phyloP scores from a whole-genome alignment of 64 coral and sea anemone genomes.

The Montipora cactus region DNA sequence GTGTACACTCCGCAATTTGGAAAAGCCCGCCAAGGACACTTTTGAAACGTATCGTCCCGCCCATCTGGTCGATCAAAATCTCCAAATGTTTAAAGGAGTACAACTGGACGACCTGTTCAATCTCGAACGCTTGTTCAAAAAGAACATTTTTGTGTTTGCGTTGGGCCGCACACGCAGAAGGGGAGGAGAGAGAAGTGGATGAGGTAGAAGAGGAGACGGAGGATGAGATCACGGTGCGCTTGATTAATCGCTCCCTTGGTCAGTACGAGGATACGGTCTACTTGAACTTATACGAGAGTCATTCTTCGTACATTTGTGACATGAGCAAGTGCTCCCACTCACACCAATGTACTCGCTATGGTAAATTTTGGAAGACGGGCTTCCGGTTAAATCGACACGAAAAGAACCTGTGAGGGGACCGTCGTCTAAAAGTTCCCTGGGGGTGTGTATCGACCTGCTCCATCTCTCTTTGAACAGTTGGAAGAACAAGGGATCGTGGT shows the following conservation, averaged over 20 bases:
- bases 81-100: not conserved
- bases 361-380: slow-evolving; percentile 38
- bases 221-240: not conserved
- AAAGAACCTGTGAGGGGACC: slow-evolving; percentile 1
- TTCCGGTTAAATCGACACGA: slow-evolving; percentile 18
- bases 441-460: slow-evolving; percentile 1
- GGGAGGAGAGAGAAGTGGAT: no score
- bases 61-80: not conserved
- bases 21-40: slow-evolving; percentile 33
- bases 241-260: slow-evolving; percentile 10
- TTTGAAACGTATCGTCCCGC: slow-evolving; percentile 8
- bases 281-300: slow-evolving; percentile 39
- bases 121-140: not conserved
- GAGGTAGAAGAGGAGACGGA: not conserved
- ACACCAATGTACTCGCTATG: slow-evolving; percentile 41
- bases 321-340: slow-evolving; percentile 28
- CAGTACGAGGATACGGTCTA: slow-evolving; percentile 43
- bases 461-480: slow-evolving; percentile 23
- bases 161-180: not conserved
- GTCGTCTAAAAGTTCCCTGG: slow-evolving; percentile 38
- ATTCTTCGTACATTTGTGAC: slow-evolving; percentile 43
- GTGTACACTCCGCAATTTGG: slow-evolving; percentile 33
- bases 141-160: not conserved
- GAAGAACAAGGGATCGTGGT: slow-evolving; percentile 30
- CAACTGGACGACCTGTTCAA: not conserved